Evolutionary conservation across 2,888 invertebrate genomes (phyloP).

Genomic region (Deroplatys truncata): DNA sequence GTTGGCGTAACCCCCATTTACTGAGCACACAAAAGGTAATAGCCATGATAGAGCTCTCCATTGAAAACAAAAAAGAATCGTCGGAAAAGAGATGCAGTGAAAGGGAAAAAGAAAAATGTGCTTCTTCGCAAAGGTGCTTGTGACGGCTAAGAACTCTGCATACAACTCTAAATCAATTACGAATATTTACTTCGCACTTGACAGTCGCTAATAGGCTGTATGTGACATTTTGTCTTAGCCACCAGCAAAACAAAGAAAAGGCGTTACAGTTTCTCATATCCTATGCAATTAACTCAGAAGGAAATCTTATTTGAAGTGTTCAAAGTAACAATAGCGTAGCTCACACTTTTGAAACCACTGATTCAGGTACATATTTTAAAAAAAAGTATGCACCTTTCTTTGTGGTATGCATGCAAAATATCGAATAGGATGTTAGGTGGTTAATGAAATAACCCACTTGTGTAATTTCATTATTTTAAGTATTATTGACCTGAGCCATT

Average conservation of each 20-base stretch:
- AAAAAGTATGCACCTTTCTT: too few relatives aligned
- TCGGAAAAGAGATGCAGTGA: neutral
- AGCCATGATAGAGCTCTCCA: neutral
- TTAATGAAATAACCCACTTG: too few relatives aligned
- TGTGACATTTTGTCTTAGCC: neutral
- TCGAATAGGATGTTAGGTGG: too few relatives aligned
- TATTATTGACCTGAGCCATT: too few relatives aligned
- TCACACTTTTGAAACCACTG: too few relatives aligned
- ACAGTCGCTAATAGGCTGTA: neutral
- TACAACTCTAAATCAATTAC: neutral
- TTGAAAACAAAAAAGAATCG: neutral
- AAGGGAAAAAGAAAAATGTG: neutral
- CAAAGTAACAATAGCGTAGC: too few relatives aligned
- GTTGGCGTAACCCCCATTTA: conserved; percentile 1
- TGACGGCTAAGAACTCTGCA: neutral
- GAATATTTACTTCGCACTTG: neutral
- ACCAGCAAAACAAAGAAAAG: neutral
- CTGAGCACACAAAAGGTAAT: conserved; percentile 7
- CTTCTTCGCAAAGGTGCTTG: neutral
- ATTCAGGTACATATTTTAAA: too few relatives aligned
- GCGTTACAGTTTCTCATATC: too few relatives aligned
- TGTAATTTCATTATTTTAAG: too few relatives aligned
- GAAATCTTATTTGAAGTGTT: too few relatives aligned
- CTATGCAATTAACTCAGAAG: too few relatives aligned
- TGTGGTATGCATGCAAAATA: too few relatives aligned